These are phyloP conservation scores for Gadopsis marmoratus DNA, from an alignment of 2,797 vertebrate species.

Conservation along the genomic window DNA sequence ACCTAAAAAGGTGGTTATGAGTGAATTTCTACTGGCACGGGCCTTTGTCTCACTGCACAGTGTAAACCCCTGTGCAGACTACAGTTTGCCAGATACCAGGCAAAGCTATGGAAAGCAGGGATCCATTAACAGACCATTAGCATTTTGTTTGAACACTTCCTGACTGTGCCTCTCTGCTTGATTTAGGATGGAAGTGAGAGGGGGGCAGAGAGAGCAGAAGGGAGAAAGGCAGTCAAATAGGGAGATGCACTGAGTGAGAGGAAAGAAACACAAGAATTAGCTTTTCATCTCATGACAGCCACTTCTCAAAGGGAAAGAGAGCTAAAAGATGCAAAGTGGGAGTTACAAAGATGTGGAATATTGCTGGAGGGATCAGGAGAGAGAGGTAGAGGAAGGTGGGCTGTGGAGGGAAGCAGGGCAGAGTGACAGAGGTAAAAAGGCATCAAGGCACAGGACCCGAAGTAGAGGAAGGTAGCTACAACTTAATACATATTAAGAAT, in stretches of 20 bases:
- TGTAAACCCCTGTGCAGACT: slow-evolving; percentile 34
- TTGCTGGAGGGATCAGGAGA: slow-evolving; percentile 57
- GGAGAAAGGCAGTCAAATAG: slow-evolving; percentile 59
- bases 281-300: slow-evolving; percentile 72
- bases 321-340: slow-evolving; percentile 69
- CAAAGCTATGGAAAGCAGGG: slow-evolving; percentile 47
- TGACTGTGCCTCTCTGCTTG: slow-evolving; percentile 58
- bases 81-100: slow-evolving; percentile 51
- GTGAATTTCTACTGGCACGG: slow-evolving; percentile 18
- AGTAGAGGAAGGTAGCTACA: slow-evolving; percentile 39
- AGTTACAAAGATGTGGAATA: slow-evolving; percentile 66
- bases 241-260: slow-evolving; percentile 49
- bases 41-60: slow-evolving; percentile 33
- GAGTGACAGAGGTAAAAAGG: slow-evolving; percentile 45
- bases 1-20: slow-evolving; percentile 11
- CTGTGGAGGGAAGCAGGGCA: slow-evolving; percentile 44
- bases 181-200: slow-evolving; percentile 57
- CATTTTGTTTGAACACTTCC: slow-evolving; percentile 74
- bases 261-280: slow-evolving; percentile 49
- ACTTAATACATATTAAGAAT: slow-evolving; percentile 50
- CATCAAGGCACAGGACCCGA: slow-evolving; percentile 48
- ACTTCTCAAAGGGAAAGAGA: slow-evolving; percentile 67
- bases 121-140: slow-evolving; percentile 74
- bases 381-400: slow-evolving; percentile 42
- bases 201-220: slow-evolving; percentile 45